A percentile compares a stretch with the other conserved stretches of the same genome.
Conservation (phyloP, 2,888 invertebrate species). For the Drosophila imparisetae region DNA sequence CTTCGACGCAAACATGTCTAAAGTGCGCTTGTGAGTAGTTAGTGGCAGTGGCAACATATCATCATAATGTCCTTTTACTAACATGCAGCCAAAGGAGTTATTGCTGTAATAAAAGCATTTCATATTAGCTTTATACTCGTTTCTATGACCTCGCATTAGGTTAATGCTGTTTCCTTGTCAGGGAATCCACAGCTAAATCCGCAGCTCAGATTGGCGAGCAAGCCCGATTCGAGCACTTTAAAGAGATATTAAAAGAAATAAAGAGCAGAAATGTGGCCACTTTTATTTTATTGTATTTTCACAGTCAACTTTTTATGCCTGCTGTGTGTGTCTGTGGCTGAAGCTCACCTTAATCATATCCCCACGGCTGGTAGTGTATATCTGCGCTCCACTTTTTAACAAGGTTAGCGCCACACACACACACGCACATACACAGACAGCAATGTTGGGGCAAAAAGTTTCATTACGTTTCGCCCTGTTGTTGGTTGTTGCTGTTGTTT, state of each 20-base stretch:
- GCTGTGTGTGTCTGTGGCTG: slow-evolving; percentile 14
- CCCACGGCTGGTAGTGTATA: slow-evolving; percentile 37
- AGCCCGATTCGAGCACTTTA: slow-evolving; percentile 22
- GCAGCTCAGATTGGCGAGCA: slow-evolving; percentile 11
- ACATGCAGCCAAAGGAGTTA: slow-evolving; percentile 33
- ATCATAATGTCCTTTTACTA: neutral
- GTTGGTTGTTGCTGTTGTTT: slow-evolving; percentile 43
- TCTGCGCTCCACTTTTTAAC: slow-evolving; percentile 75
- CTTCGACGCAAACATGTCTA: neutral
- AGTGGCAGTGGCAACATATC: neutral
- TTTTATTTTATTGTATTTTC: neutral
- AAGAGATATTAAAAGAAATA: slow-evolving; percentile 18
- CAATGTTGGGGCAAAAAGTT: slow-evolving; percentile 52
- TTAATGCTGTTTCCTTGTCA: slow-evolving; percentile 54
- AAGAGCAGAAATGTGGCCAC: slow-evolving; percentile 22
- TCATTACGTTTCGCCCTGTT: slow-evolving; percentile 59
- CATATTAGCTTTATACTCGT: slow-evolving; percentile 23
- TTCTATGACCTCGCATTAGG: slow-evolving; percentile 30
- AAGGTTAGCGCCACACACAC: slow-evolving; percentile 61
- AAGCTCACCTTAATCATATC: slow-evolving; percentile 33
- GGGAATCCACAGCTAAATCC: slow-evolving; percentile 32
- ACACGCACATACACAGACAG: slow-evolving; percentile 14
- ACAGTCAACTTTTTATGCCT: neutral
- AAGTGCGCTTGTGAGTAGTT: neutral
- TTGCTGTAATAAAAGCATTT: slow-evolving; percentile 32